phyloP scores from a whole-genome alignment of 2,888 invertebrate genomes.

The Platycheirus rosarum region DNA sequence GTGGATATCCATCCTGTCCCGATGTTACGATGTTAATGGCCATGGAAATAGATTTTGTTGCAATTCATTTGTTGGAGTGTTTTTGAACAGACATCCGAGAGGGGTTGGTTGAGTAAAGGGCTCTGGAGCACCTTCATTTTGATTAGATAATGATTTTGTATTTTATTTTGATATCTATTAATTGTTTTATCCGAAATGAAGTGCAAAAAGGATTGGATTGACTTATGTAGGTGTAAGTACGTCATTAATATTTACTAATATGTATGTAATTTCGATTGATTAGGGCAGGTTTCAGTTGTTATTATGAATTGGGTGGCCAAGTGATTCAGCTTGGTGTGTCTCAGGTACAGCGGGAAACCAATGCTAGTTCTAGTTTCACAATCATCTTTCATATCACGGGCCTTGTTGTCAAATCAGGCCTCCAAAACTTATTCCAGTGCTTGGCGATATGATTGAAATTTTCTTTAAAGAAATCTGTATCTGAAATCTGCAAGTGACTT shows the following conservation, averaged over 20 bases:
- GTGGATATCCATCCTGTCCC: background rate
- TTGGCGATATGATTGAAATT: too few species aligned
- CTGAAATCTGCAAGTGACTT: too few species aligned
- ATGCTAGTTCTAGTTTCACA: too few species aligned
- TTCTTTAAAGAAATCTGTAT: too few species aligned
- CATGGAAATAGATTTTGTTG: constrained; percentile 59
- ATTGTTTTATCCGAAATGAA: constrained; percentile 8
- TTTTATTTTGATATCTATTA: constrained; percentile 20
- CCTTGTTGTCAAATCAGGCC: too few species aligned
- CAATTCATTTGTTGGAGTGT: constrained; percentile 54
- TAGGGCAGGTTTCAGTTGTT: constrained; percentile 38
- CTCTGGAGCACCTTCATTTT: too few species aligned
- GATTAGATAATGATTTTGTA: constrained; percentile 59
- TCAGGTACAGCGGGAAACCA: too few species aligned
- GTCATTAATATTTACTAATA: constrained; percentile 54
- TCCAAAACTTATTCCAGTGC: too few species aligned
- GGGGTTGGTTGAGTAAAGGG: constrained; percentile 30
- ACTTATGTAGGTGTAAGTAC: constrained; percentile 17
- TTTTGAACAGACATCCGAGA: constrained; percentile 4
- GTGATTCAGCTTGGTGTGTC: too few species aligned
- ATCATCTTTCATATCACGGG: too few species aligned
- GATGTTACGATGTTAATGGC: constrained; percentile 54
- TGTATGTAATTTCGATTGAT: constrained; percentile 31
- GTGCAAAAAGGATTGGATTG: too few species aligned
- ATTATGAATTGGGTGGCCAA: constrained; percentile 45